These are phyloP conservation scores for Capromys pilorides DNA, from an alignment of 2,797 vertebrate species.

Conservation along the genomic window DNA sequence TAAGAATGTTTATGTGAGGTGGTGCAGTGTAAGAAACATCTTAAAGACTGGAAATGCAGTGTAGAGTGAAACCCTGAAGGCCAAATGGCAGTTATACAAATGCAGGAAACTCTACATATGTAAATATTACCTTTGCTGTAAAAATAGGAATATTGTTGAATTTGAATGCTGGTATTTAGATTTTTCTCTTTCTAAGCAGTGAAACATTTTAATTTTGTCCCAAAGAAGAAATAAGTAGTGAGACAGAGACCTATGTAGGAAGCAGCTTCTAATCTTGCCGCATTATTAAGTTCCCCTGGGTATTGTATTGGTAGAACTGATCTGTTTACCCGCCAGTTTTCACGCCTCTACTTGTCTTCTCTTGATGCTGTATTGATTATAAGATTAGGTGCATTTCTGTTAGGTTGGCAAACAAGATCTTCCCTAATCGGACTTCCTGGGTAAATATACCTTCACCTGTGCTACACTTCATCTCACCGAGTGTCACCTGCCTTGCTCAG, in stretches of 20 bases:
- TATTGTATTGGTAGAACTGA: neutral
- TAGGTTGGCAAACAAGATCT: neutral
- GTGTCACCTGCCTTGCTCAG: neutral
- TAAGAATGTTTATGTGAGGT: neutral
- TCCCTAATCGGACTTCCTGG: conserved; percentile 20
- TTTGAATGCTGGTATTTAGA: conserved; percentile 42
- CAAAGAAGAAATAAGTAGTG: neutral
- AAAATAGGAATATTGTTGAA: conserved; percentile 16
- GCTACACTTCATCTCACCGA: neutral
- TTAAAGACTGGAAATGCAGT: neutral
- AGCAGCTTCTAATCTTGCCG: neutral
- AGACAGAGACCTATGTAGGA: neutral
- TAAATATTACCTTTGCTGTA: neutral
- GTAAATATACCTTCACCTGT: neutral
- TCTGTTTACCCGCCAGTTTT: conserved; percentile 14
- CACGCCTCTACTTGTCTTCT: neutral
- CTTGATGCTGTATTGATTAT: neutral
- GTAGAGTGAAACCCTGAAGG: neutral
- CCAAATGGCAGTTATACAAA: neutral
- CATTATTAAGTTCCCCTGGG: neutral
- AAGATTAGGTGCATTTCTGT: conserved; percentile 23
- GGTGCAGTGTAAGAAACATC: neutral
- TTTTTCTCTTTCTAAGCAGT: neutral
- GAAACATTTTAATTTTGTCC: conserved; percentile 14
- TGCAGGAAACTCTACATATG: neutral